Conservation (phyloP, 2,888 invertebrate species). For the Calameuta filiformis region DNA sequence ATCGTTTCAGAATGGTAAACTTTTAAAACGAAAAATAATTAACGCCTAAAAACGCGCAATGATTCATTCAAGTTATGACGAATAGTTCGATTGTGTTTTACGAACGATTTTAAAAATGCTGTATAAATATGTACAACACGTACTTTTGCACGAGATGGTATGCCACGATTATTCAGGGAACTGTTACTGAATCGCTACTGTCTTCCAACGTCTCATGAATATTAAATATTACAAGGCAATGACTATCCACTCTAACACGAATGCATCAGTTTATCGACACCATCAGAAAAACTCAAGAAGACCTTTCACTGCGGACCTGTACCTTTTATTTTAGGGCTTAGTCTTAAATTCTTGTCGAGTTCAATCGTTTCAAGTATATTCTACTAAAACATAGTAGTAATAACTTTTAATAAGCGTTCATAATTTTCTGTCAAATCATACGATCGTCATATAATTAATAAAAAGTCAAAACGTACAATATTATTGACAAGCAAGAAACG, state of each 20-base stretch:
- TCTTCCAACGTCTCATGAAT: conserved; percentile 29
- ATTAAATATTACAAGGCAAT: conserved; percentile 37
- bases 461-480: background rate
- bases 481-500: background rate
- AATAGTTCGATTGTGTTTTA: background rate
- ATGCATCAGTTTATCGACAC: background rate
- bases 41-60: background rate
- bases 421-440: background rate
- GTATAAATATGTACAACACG: background rate
- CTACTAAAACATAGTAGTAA: background rate
- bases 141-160: conserved; percentile 16
- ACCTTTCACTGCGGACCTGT: background rate
- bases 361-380: background rate
- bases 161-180: conserved; percentile 30
- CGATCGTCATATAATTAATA: background rate
- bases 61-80: background rate
- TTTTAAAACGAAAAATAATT: conserved; percentile 10
- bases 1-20: background rate
- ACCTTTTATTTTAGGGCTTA: background rate
- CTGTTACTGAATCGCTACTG: conserved; percentile 32
- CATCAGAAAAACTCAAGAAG: background rate
- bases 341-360: background rate
- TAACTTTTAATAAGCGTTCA: background rate
- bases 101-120: background rate
- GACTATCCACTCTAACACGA: background rate